phyloP scores from a whole-genome alignment of 1,140 invertebrate species.

The Cherax destructor region DNA sequence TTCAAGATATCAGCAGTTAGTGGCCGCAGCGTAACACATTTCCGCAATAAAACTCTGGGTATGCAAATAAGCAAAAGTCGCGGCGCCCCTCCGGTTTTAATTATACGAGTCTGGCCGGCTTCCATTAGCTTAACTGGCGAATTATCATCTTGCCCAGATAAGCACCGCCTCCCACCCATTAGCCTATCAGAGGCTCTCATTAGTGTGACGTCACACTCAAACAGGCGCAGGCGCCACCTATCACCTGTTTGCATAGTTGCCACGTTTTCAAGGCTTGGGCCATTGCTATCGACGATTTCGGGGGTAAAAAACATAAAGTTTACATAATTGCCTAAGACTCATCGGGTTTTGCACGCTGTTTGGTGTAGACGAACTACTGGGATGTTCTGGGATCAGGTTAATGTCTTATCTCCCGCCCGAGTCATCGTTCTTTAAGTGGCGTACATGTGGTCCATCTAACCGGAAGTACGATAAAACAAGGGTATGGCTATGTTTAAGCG shows the following conservation, averaged over 20 bases:
- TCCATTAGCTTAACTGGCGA: constrained; percentile 65
- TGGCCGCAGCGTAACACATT: too few species aligned
- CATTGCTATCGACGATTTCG: too few species aligned
- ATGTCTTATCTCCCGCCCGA: background rate
- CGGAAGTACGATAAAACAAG: background rate
- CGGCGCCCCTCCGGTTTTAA: constrained; percentile 39
- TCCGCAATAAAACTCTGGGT: background rate
- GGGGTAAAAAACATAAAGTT: too few species aligned
- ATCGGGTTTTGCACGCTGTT: background rate
- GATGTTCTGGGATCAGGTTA: background rate
- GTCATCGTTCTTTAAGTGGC: background rate
- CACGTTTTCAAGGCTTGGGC: constrained; percentile 8
- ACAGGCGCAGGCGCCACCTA: constrained; percentile 54
- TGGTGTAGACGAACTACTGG: background rate
- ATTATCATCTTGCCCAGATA: constrained; percentile 64
- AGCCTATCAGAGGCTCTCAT: constrained; percentile 67
- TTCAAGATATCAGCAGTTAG: too few species aligned
- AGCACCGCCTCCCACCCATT: constrained; percentile 62
- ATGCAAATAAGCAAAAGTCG: constrained; percentile 53
- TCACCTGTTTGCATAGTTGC: constrained; percentile 56
- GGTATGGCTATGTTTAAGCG: background rate
- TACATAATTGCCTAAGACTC: background rate
- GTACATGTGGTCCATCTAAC: background rate
- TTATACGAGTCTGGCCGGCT: constrained; percentile 50
- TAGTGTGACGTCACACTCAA: constrained; percentile 65